phyloP scores from a whole-genome alignment of 2,113 vertebrate species.

The Cyanoliseus patagonus region DNA sequence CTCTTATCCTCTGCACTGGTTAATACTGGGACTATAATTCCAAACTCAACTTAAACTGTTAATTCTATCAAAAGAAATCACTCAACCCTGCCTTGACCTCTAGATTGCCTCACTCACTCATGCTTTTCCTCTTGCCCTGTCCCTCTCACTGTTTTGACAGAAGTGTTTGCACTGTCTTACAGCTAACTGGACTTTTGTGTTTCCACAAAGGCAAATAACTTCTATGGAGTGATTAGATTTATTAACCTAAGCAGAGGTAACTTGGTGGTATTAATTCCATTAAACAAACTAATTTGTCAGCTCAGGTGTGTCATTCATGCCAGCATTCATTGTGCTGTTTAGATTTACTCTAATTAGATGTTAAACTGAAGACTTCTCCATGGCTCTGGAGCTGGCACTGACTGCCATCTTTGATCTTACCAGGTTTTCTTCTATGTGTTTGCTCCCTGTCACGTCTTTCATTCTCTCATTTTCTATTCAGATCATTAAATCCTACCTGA shows the following conservation, averaged over 20 bases:
- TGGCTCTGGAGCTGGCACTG: not conserved
- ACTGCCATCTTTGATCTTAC: not conserved
- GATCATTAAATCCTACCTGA: not conserved
- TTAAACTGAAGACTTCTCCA: not conserved
- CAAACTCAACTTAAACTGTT: not conserved
- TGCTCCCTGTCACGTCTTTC: not conserved
- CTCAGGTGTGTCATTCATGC: not conserved
- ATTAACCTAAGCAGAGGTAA: not conserved
- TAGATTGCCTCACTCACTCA: not conserved
- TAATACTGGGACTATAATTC: not conserved
- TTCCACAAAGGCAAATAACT: not conserved
- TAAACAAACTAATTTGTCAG: constrained; percentile 23
- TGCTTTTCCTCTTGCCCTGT: not conserved
- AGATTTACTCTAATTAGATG: not conserved
- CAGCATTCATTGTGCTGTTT: not conserved
- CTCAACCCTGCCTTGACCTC: not conserved
- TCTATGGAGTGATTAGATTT: not conserved
- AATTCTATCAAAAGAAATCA: not conserved
- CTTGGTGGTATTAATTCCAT: not conserved
- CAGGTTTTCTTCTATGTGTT: not conserved
- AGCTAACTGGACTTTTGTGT: not conserved
- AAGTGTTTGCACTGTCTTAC: not conserved
- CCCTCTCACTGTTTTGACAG: not conserved
- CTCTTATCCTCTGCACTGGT: not conserved
- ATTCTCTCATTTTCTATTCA: not conserved